A percentile compares a stretch with the other conserved stretches of the same genome.
phyloP scores from a whole-genome alignment of 2,888 invertebrate species.

The Ferrisia virgata region DNA sequence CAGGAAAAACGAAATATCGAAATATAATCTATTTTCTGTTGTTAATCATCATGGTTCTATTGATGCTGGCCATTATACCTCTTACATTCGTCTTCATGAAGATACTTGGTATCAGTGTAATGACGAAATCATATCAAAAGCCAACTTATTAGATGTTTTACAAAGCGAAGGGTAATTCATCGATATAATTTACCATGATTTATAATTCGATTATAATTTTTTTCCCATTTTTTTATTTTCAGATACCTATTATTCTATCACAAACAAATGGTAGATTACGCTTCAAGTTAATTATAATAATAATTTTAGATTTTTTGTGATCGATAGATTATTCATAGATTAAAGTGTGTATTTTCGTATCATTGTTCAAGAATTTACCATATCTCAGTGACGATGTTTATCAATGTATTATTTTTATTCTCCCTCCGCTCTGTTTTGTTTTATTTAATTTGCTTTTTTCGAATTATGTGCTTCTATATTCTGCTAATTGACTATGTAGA shows the following conservation, averaged over 20 bases:
- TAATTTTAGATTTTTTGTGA: neutral
- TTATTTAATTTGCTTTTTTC: neutral
- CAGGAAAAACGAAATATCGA: conserved; percentile 21
- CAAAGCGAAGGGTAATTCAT: conserved; percentile 84
- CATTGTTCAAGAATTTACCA: neutral
- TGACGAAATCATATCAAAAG: conserved; percentile 88
- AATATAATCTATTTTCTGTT: conserved; percentile 75
- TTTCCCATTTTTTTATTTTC: conserved; percentile 53
- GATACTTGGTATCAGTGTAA: conserved; percentile 96
- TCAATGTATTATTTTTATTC: neutral
- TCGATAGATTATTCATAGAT: neutral
- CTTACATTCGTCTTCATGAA: conserved; percentile 89
- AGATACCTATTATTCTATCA: conserved; percentile 95
- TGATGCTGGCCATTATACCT: conserved; percentile 93
- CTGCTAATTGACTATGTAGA: neutral
- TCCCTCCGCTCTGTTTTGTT: neutral
- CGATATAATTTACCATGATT: neutral
- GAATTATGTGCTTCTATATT: neutral
- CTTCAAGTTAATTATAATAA: neutral
- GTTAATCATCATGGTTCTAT: conserved; percentile 93
- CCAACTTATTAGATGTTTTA: conserved; percentile 83
- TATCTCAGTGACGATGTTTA: neutral
- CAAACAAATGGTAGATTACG: conserved; percentile 62
- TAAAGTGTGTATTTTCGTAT: neutral
- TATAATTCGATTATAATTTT: neutral